Percentiles rank a stretch among this genome's conserved stretches.
Evolutionary conservation across 2,113 vertebrate genomes (phyloP).

Genomic region (Egretta garzetta): DNA sequence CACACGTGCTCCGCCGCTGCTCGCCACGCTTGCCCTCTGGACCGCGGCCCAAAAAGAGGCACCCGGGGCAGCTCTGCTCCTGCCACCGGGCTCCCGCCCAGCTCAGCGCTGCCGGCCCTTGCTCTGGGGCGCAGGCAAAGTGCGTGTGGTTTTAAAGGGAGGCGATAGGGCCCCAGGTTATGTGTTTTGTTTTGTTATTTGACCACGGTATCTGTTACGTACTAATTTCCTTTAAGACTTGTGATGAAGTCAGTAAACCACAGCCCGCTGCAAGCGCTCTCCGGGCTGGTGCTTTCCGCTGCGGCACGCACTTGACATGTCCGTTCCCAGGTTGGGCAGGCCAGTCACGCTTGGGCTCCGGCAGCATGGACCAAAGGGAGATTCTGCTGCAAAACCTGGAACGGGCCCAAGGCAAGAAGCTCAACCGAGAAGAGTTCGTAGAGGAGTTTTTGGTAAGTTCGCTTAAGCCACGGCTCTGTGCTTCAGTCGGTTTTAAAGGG

Average conservation of each 20-base stretch:
- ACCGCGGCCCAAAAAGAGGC: accelerated
- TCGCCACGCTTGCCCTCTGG: background rate
- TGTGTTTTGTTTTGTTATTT: constrained; percentile 21
- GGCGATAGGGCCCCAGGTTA: constrained; percentile 34
- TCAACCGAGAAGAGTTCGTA: constrained; percentile 52
- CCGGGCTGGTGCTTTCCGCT: constrained; percentile 56
- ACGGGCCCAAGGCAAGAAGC: constrained; percentile 64
- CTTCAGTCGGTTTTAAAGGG: background rate
- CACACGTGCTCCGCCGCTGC: background rate
- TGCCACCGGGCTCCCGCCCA: background rate
- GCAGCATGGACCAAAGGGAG: constrained; percentile 77
- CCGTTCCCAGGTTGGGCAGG: background rate
- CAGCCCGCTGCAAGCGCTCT: constrained; percentile 54
- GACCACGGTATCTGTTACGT: constrained; percentile 66
- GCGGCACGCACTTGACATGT: constrained; percentile 68
- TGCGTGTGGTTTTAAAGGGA: background rate
- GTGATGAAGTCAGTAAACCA: constrained; percentile 82
- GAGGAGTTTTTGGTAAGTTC: constrained; percentile 80
- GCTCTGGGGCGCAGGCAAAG: accelerated
- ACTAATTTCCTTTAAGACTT: constrained; percentile 78
- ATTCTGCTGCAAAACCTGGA: constrained; percentile 74
- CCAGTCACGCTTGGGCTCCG: background rate
- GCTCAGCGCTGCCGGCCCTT: accelerated
- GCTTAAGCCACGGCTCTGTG: background rate
- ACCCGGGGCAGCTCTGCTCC: background rate